Percentiles rank a stretch among this genome's conserved stretches.
phyloP scores from a whole-genome alignment of 2,797 vertebrate genomes.

The Anguilla pacifica region DNA sequence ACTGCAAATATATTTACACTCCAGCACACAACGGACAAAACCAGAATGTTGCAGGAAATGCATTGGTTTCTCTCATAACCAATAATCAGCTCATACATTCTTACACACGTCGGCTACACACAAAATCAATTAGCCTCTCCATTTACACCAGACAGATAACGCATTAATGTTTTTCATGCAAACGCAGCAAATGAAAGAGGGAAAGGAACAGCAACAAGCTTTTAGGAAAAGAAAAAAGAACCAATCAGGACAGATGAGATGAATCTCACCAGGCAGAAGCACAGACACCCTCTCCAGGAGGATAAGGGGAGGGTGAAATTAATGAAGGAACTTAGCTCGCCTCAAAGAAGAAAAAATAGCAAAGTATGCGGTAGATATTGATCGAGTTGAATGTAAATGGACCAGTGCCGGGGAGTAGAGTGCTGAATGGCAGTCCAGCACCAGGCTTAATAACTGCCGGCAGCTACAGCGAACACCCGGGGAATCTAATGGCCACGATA shows the following conservation, averaged over 20 bases:
- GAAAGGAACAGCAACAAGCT: background rate
- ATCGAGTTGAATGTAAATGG: background rate
- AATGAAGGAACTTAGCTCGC: background rate
- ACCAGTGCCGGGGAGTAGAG: background rate
- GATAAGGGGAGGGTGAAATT: background rate
- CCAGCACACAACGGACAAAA: background rate
- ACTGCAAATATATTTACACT: background rate
- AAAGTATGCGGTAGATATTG: background rate
- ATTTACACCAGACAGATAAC: background rate
- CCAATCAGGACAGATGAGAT: background rate
- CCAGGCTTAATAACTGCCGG: constrained; percentile 1
- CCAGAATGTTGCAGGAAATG: background rate
- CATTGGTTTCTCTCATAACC: background rate
- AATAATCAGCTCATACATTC: background rate
- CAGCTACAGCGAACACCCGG: constrained; percentile 3
- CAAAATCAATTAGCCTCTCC: background rate
- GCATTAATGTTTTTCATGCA: background rate
- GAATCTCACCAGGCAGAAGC: background rate
- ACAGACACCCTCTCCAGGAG: background rate
- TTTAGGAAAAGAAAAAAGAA: background rate
- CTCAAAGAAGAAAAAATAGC: background rate
- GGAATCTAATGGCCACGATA: background rate
- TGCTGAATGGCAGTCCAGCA: background rate
- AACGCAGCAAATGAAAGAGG: background rate
- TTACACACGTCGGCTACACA: background rate